Evolutionary conservation across 2,113 vertebrate species (phyloP), one percentile per base, ranked within the genome.

Genomic region (Alouatta palliata): DNA sequence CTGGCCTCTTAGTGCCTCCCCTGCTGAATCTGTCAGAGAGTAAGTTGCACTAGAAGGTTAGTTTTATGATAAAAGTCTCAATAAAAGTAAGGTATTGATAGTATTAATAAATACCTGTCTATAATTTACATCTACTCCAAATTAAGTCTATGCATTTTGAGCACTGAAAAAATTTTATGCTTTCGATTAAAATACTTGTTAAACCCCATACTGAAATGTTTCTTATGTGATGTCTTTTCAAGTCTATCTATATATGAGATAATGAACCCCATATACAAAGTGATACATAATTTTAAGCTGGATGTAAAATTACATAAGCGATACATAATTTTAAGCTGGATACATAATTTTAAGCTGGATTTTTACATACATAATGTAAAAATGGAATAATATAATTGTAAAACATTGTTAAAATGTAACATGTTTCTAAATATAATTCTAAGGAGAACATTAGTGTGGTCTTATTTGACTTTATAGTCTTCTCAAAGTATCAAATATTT

Each of bases 171-270:
- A 35, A 75, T 37, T 8, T 64, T 20, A 91, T 54, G 20, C 40
- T 93, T 35, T 30, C 35, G 20, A 75, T 93, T 94, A 96, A 95
- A 93, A 73, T 73, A 79, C 56, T 84, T 81, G 6, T 64, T 68
- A 85, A 43, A 5, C 1, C 37, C 14, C 37, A 79, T 17, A 77
- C 81, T n/a, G 0, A 82, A 85, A 66, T 30, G 4, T n/a, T 83
- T 94, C 14, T 64, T 77, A 25, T 82, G 23, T 92, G 25, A 21
- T 25, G 71, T 45, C 68, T 94, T 82, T 88, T 87, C 10, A 21
- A 32, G 37, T 32, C 21, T 84, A 20, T 12, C 27, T 87, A 20
- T 16, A 43, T 87, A 32, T 32, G 79, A 93, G 4, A 83, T 58
- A 6, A 73, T 40, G 45, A 85, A 2, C 2, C 19, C 6, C 47